These are phyloP conservation scores for Pseudomyrmex gracilis DNA, from an alignment of 1,140 invertebrate species.

Conservation along the genomic window DNA sequence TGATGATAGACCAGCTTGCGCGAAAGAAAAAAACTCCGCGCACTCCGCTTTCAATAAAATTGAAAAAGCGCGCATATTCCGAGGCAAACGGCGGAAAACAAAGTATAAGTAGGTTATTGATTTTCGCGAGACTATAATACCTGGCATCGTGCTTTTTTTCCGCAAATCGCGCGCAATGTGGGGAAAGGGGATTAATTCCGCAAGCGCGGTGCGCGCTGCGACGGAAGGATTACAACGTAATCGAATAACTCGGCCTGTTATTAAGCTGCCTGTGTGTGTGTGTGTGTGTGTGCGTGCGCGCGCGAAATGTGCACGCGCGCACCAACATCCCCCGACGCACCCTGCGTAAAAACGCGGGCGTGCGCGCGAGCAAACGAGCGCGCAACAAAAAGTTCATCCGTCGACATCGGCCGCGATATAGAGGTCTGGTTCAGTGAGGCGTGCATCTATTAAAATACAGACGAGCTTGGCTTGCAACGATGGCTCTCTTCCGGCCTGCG, in stretches of 20 bases:
- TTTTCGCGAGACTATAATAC: slow-evolving; percentile 53
- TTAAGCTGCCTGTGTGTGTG: slow-evolving; percentile 16
- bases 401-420: slow-evolving; percentile 54
- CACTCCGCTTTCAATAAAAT: background rate
- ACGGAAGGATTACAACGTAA: slow-evolving; percentile 56
- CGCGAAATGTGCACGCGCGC: slow-evolving; percentile 29
- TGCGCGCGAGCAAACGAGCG: slow-evolving; percentile 36
- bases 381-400: slow-evolving; percentile 59
- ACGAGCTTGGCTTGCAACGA: slow-evolving; percentile 49
- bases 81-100: slow-evolving; percentile 26
- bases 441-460: slow-evolving; percentile 60
- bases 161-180: slow-evolving; percentile 40
- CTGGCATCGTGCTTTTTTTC: slow-evolving; percentile 30
- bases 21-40: background rate
- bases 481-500: slow-evolving; percentile 53
- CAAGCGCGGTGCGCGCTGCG: slow-evolving; percentile 43
- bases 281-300: background rate
- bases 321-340: slow-evolving; percentile 40
- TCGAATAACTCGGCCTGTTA: slow-evolving; percentile 50
- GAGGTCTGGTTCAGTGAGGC: slow-evolving; percentile 55
- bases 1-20: too few species aligned
- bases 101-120: slow-evolving; percentile 56
- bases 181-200: slow-evolving; percentile 44
- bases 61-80: slow-evolving; percentile 8
- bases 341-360: slow-evolving; percentile 44